Evolutionary conservation across 2,888 invertebrate species (phyloP), one percentile per base, ranked within the genome.

Genomic region (Andrena bicolor): DNA sequence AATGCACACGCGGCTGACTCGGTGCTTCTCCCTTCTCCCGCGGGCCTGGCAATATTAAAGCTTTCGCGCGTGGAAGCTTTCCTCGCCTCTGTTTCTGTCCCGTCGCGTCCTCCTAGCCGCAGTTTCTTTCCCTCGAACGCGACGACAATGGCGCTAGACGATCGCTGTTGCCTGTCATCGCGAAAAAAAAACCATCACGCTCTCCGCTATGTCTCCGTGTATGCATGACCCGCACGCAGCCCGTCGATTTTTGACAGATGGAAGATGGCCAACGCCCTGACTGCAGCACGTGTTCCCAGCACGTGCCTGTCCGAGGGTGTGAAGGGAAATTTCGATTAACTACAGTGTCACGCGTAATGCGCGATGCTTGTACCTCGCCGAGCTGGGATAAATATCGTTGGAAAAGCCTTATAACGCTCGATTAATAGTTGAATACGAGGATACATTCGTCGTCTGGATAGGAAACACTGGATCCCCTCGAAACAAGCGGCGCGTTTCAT

Each of bases 301-400:
- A 87, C 88, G 88, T 88, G 88, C 28, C 69, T 30, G 61, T 32
- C 73, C 81, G 78, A 81, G 88, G 88, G 88, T 86, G 88, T 76
- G 82, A 88, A 88, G 88, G 85, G 80, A 88, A 88, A 88, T 86
- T 88, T 88, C 86, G 88, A 88, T 88, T 86, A 88, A 88, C 86
- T 85, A 80, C 75, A 82, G 58, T 80, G 88, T 86, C 83, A 85
- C 76, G 86, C 81, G 88, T 85, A 82, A 86, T 78, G 83, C 86
- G 74, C 41, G 83, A 82, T 63, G 82, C 79, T 82, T 77, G 79
- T 76, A 60, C 53, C 71, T 68, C 28, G 41, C 65, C 48, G 26
- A 82, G 69, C 51, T 73, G 61, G 80, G 48, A 65, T 83, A 85
- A 87, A 87, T 87, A 87, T 83, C 80, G 49, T 64, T 78, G 70